Percentiles rank a stretch among this genome's conserved stretches.
Conservation (phyloP, 2,797 vertebrate genomes). For the Galaxias olidus region DNA sequence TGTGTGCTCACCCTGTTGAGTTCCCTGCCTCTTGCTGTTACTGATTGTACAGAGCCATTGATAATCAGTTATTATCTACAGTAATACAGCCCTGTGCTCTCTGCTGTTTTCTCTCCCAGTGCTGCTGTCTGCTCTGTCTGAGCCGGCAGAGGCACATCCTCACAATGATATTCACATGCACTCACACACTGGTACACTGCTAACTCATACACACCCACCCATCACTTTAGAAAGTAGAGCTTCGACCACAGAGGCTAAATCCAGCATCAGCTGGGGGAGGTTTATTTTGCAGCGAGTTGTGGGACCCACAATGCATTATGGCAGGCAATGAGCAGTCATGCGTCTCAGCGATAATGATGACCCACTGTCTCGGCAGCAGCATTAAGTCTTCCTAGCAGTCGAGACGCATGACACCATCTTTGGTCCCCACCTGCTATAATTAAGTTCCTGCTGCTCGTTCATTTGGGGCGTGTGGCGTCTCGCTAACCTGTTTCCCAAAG, state of each 20-base stretch:
- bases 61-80: slow-evolving; percentile 21
- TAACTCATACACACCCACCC: background rate
- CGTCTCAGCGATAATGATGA: slow-evolving; percentile 67
- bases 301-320: slow-evolving; percentile 51
- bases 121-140: no score
- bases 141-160: no score
- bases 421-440: slow-evolving; percentile 72
- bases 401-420: slow-evolving; percentile 55
- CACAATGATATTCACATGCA: background rate
- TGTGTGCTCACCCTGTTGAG: background rate
- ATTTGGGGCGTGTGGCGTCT: slow-evolving; percentile 60
- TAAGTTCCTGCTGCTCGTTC: slow-evolving; percentile 72
- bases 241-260: slow-evolving; percentile 29
- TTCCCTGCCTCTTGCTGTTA: no score
- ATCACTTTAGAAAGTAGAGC: slow-evolving; percentile 28
- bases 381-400: slow-evolving; percentile 42
- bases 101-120: no score
- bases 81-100: no score
- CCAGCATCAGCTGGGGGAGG: slow-evolving; percentile 38
- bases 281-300: slow-evolving; percentile 55
- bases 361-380: slow-evolving; percentile 59
- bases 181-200: background rate
- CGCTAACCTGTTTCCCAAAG: slow-evolving; percentile 49
- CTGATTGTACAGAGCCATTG: slow-evolving; percentile 16
- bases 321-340: slow-evolving; percentile 59